phyloP scores from a whole-genome alignment of 2,797 vertebrate genomes.

The Anas capensis region DNA sequence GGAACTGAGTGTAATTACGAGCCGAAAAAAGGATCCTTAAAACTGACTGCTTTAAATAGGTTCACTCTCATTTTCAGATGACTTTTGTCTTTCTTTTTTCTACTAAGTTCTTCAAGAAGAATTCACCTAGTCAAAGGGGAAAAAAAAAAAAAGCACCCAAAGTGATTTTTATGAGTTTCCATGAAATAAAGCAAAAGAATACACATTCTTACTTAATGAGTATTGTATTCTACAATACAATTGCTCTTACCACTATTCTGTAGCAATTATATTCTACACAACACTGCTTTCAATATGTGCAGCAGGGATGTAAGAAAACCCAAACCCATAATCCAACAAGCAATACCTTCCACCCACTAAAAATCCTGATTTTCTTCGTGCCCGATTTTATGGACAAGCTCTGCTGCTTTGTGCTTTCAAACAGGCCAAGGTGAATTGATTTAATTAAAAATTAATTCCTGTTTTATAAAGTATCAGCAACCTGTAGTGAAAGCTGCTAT shows the following conservation, averaged over 20 bases:
- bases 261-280: background rate
- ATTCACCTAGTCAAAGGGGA: constrained; percentile 87
- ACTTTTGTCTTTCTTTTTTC: constrained; percentile 86
- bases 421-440: background rate
- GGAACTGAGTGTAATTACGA: background rate
- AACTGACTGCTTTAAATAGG: background rate
- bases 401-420: background rate
- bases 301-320: background rate
- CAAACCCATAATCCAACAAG: background rate
- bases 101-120: constrained; percentile 96
- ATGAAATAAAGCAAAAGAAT: background rate
- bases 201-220: background rate
- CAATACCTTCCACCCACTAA: background rate
- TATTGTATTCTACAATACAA: background rate
- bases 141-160: background rate
- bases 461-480: background rate
- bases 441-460: background rate
- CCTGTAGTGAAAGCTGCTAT: background rate
- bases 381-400: background rate
- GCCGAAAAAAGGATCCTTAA: constrained; percentile 20
- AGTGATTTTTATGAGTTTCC: background rate
- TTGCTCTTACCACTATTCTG: background rate
- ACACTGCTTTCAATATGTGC: background rate
- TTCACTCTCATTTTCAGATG: constrained; percentile 53
- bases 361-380: background rate